phyloP scores from a whole-genome alignment of 2,113 vertebrate genomes.

The Hippocampus guttulatus region DNA sequence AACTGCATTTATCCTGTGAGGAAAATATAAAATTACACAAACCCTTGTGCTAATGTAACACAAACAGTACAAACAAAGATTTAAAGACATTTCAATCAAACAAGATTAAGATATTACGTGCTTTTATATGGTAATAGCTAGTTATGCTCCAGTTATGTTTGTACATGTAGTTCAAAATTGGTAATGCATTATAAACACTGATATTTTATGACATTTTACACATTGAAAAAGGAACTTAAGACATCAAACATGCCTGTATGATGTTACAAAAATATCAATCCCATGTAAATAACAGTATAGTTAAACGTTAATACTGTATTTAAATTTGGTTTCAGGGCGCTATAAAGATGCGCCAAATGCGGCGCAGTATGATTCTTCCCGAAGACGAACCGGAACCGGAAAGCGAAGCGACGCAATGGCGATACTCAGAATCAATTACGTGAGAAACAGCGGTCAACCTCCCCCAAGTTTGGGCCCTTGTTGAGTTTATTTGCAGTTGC shows the following conservation, averaged over 20 bases:
- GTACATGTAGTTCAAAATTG: too few species aligned
- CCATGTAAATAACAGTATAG: neutral
- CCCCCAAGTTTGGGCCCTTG: neutral
- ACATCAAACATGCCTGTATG: too few species aligned
- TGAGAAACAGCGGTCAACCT: slow-evolving; percentile 31
- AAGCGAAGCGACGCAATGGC: slow-evolving; percentile 18
- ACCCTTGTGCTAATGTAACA: too few species aligned
- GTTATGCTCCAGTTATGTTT: too few species aligned
- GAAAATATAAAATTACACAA: too few species aligned
- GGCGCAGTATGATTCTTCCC: neutral
- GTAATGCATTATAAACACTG: too few species aligned
- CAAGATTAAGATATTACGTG: neutral
- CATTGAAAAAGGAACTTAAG: too few species aligned
- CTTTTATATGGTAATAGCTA: neutral
- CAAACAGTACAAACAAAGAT: too few species aligned
- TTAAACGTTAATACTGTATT: neutral
- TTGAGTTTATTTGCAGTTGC: neutral
- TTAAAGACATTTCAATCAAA: too few species aligned
- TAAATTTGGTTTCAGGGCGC: neutral
- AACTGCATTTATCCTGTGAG: neutral
- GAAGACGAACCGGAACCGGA: slow-evolving; percentile 55
- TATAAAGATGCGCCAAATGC: slow-evolving; percentile 37
- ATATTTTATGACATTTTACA: too few species aligned
- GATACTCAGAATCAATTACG: slow-evolving; percentile 44
- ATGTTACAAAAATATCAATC: too few species aligned